Evolutionary conservation across 2,888 invertebrate genomes (phyloP).

Genomic region (Pseudoips prasinana): DNA sequence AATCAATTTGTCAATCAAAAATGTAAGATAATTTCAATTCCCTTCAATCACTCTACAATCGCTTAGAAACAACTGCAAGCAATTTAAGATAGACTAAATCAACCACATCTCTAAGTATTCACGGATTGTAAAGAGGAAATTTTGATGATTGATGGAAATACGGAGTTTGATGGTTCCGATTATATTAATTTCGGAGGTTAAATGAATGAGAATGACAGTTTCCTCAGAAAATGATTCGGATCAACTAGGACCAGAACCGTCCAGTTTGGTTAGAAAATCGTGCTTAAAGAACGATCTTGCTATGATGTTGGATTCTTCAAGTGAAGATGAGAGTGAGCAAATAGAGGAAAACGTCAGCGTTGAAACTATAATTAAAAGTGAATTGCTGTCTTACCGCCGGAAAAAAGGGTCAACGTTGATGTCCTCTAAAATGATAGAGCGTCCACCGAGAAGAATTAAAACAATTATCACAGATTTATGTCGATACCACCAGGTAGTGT

Average conservation of each 20-base stretch:
- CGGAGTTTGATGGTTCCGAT: no score
- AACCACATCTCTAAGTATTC: conserved; percentile 12
- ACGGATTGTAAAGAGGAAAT: conserved; percentile 15
- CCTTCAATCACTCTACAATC: conserved; percentile 36
- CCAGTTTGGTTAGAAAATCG: background rate
- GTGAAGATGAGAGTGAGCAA: background rate
- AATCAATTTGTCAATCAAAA: conserved; percentile 26
- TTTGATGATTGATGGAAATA: no score
- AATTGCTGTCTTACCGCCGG: no score
- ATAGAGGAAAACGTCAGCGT: background rate
- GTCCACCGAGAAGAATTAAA: no score
- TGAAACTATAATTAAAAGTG: no score
- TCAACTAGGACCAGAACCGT: background rate
- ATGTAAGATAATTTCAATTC: conserved; percentile 29
- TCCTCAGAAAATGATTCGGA: background rate
- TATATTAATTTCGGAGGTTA: background rate
- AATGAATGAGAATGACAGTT: conserved; percentile 2
- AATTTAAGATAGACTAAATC: conserved; percentile 28
- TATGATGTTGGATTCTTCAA: conserved; percentile 3
- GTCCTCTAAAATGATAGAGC: no score
- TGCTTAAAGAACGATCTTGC: conserved; percentile 3
- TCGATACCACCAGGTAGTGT: no score
- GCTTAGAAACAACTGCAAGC: conserved; percentile 28
- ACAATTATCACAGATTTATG: no score
- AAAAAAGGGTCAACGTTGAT: no score